Base-by-base conservation (phyloP, 2,797 vertebrate species). In the Austrolebias charrua region DNA sequence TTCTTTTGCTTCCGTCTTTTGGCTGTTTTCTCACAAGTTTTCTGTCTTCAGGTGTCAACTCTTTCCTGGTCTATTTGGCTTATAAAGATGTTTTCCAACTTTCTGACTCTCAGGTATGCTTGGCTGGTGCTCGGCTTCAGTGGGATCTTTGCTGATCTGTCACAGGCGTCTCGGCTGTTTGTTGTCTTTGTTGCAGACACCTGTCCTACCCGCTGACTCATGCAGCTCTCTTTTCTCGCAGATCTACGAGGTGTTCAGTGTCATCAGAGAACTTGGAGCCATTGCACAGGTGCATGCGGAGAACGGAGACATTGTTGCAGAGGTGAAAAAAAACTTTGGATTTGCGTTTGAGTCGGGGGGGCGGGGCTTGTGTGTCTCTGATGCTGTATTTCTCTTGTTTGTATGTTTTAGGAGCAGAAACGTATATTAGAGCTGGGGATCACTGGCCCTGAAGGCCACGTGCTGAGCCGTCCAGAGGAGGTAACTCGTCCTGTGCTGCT, bases 81-180 rank as follows among this genome's bases (percentile, higher is more conserved):
- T 99, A 98, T 93, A 99, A 99, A 91, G 96, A 98, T 87, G 90
- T 94, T 84, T 99, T 96, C 76, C 97, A 99, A 92, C 94, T 99
- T 53, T 95, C 94, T 10, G 98, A 99, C 83, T 95, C 94, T 55
- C 94, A 99, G 98, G 97, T 99, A 93, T 75, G 90, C 79, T 80
- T 38, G 61, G 76, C 54, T 64, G 62, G 40, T 63, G 56, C 5
- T 35, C n/a, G n/a, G 38, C 63, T 28, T 70, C 55, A 54, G 38
- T 52, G 64, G 47, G 52, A 74, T 73, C 58, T 75, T 52, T 51
- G 44, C 65, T 63, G 47, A 47, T 12, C 48, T 48, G 42, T 78
- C 66, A 42, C 10, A 9, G 66, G 54, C 71, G 72, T 59, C 29
- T 18, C 28, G 19, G 35, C 43, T 76, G 51, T 47, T 60, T 7